These are phyloP conservation scores for Aphidoletes aphidimyza DNA, from an alignment of 2,888 invertebrate genomes.

Conservation along the genomic window DNA sequence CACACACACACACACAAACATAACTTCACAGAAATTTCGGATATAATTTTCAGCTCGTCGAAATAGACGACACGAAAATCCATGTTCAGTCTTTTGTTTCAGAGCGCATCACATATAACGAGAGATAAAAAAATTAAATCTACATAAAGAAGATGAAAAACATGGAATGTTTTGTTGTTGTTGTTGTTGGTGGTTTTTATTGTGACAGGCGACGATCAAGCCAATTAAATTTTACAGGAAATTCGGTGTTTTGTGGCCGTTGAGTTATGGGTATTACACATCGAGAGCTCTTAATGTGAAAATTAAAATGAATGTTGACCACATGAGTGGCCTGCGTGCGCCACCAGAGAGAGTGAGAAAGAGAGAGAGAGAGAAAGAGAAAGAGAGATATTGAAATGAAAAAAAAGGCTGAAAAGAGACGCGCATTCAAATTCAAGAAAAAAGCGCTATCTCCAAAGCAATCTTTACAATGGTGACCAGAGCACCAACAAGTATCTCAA, in stretches of 20 bases:
- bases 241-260: conserved; percentile 14
- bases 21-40: conserved; percentile 11
- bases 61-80: conserved; percentile 18
- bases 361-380: neutral
- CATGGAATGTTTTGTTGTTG: conserved; percentile 10
- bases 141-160: conserved; percentile 40
- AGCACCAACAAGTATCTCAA: neutral
- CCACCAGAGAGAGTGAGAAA: neutral
- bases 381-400: neutral
- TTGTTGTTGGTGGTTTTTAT: conserved; percentile 13
- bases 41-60: neutral
- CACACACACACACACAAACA: too few species aligned
- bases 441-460: neutral
- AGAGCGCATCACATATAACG: conserved; percentile 6
- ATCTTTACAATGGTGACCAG: conserved; percentile 20
- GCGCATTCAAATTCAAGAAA: neutral
- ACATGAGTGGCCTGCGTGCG: neutral
- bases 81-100: conserved; percentile 20
- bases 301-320: conserved; percentile 16
- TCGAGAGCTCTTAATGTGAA: conserved; percentile 6
- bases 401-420: neutral
- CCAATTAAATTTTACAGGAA: conserved; percentile 51
- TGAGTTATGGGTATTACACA: conserved; percentile 32
- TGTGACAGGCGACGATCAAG: conserved; percentile 47
- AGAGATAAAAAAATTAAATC: conserved; percentile 44